Base-by-base conservation (phyloP, 2,888 invertebrate genomes). In the Alviniconcha strummeri region DNA sequence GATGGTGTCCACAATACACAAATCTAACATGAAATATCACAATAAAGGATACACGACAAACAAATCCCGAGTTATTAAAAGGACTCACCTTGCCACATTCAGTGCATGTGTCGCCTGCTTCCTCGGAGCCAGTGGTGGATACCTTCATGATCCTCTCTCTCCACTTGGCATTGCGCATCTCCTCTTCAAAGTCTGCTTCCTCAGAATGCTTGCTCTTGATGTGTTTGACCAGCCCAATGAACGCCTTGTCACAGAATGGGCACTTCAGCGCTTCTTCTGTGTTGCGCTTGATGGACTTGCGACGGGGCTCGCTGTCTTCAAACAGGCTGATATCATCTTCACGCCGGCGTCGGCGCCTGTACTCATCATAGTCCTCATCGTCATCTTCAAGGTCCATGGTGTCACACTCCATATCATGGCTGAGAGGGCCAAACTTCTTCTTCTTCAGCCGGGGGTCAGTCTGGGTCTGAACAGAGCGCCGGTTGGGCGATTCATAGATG, bases 161-260 rank as follows among this genome's bases (percentile, higher is more conserved):
- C 91, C 91, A 91, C 79, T 91, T 91, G 57, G 92, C 92, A 88
- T 92, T 91, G 76, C 91, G 89, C 89, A 92, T 91, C 82, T 92
- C 91, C 81, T 91, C 91, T 57, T 92, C 92, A 88, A 89, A 92
- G 81, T 90, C 91, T 36, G 90, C 89, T 84, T 92, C 92, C 85
- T 92, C 91, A 57, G 89, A 88, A 79, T 92, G 92, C 84, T 91
- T 91, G 52, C 91, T 90, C 83, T 91, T 92, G 81, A 92, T 92
- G 85, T 92, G 92, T 81, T 91, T 91, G 19, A 92, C 92, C 75
- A 92, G 85, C 54, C 91, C 91, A 85, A 92, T 91, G 85, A 92
- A 92, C 13, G 91, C 91, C 83, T 90, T 90, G 77, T 92, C 92
- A 89, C 92, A 92, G 86, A 92, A 92, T 56, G 92, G 92, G 88